Percentiles rank a stretch among this genome's conserved stretches.
Evolutionary conservation across 2,888 invertebrate species (phyloP).

Genomic region (Fragum sueziense): DNA sequence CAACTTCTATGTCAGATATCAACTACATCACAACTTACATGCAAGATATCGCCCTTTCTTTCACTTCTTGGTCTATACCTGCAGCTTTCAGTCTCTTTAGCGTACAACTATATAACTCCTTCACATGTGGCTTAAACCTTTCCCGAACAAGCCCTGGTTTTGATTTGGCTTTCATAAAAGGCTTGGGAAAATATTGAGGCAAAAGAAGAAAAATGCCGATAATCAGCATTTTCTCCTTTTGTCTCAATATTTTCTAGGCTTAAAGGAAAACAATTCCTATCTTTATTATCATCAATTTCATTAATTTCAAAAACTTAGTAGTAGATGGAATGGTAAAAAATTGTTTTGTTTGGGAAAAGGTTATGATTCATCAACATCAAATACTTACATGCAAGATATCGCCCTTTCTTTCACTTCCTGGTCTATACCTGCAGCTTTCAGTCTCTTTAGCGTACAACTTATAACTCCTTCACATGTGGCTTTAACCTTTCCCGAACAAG

Average conservation of each 20-base stretch:
- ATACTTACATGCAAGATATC: constrained; percentile 92
- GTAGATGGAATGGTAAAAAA: no score
- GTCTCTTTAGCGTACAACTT: constrained; percentile 92
- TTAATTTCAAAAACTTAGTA: no score
- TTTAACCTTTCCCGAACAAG: no score
- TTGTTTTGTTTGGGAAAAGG: no score
- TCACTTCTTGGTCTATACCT: constrained; percentile 99
- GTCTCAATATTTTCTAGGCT: neutral
- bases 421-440: constrained; percentile 98
- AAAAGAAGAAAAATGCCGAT: neutral
- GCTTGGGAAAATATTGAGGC: neutral
- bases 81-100: constrained; percentile 93
- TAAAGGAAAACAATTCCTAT: no score
- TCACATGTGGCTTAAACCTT: constrained; percentile 91
- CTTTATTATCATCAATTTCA: no score
- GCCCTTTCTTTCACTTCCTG: constrained; percentile 99
- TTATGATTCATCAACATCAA: no score
- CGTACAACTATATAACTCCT: constrained; percentile 90
- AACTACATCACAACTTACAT: constrained; percentile 87
- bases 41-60: constrained; percentile 98
- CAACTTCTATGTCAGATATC: no score
- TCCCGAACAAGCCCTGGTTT: no score
- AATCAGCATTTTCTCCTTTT: neutral
- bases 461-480: constrained; percentile 89
- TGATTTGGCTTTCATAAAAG: no score